A percentile compares a stretch with the other conserved stretches of the same genome.
These are phyloP conservation scores for Centruroides sculpturatus DNA, from an alignment of 1,140 invertebrate genomes.

Conservation along the genomic window DNA sequence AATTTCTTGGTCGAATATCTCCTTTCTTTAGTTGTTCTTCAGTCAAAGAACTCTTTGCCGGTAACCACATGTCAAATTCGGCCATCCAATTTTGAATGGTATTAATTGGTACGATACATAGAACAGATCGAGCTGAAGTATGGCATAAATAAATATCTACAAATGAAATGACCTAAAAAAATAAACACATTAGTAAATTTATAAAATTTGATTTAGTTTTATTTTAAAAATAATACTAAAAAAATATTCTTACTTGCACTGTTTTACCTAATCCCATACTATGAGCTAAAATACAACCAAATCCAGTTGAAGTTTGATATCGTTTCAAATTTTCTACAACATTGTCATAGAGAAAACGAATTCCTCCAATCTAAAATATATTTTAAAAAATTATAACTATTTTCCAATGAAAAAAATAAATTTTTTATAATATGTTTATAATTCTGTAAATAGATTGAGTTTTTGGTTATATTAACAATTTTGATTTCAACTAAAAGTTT, in stretches of 20 bases:
- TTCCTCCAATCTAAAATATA: constrained; percentile 68
- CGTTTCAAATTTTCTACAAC: constrained; percentile 80
- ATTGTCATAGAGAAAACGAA: constrained; percentile 91
- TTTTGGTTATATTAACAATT: too few species aligned
- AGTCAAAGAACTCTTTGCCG: constrained; percentile 32
- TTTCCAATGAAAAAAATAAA: too few species aligned
- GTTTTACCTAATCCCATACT: constrained; percentile 99
- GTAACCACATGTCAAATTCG: constrained; percentile 95
- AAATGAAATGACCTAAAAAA: constrained; percentile 62
- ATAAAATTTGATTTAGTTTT: too few species aligned
- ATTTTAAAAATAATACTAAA: too few species aligned
- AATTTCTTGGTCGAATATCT: constrained; percentile 49
- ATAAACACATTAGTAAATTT: neutral
- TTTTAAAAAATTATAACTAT: too few species aligned
- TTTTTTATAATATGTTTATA: too few species aligned
- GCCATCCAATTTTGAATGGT: constrained; percentile 96
- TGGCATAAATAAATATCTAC: constrained; percentile 87
- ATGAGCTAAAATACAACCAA: constrained; percentile 95
- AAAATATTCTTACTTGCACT: constrained; percentile 47
- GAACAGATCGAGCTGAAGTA: constrained; percentile 70
- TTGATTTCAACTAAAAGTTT: too few species aligned
- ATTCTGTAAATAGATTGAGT: too few species aligned
- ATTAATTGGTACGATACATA: constrained; percentile 98
- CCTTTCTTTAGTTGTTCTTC: constrained; percentile 15
- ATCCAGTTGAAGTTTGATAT: constrained; percentile 76